These are phyloP conservation scores for Aplocera efformata DNA, from an alignment of 2,888 invertebrate genomes.

Conservation along the genomic window DNA sequence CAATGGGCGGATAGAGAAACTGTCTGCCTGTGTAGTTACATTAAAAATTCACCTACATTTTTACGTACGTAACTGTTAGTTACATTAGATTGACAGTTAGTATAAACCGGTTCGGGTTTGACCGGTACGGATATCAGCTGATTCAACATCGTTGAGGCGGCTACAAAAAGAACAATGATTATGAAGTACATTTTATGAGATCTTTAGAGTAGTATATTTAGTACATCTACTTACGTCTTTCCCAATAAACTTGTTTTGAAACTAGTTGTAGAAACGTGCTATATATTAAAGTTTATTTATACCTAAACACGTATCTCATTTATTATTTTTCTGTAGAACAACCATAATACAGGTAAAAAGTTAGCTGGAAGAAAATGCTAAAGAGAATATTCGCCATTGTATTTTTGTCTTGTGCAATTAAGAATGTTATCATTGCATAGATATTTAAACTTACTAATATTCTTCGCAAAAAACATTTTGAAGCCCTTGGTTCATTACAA, in stretches of 20 bases:
- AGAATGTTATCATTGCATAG: no score
- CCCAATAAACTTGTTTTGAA: neutral
- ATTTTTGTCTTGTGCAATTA: no score
- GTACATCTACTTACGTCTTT: no score
- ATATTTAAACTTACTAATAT: no score
- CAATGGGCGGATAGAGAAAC: conserved; percentile 28
- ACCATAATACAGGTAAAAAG: no score
- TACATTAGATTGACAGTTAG: conserved; percentile 38
- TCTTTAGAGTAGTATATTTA: no score
- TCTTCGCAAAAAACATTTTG: no score
- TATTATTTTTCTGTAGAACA: no score
- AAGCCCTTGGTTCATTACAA: no score
- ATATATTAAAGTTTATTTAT: conserved; percentile 3
- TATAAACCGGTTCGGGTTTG: conserved; percentile 33
- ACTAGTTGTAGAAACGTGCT: no score
- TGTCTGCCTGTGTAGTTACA: conserved; percentile 18
- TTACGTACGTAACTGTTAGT: conserved; percentile 23
- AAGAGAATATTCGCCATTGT: no score
- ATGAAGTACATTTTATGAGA: neutral
- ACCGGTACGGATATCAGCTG: conserved; percentile 42
- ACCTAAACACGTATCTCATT: conserved; percentile 24
- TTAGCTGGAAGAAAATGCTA: no score
- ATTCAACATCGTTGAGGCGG: conserved; percentile 26
- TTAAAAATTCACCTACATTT: conserved; percentile 31
- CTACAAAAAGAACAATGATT: conserved; percentile 13